Evolutionary conservation across 2,797 vertebrate species (phyloP), one percentile per base, ranked within the genome.

Genomic region (Poecilia picta): DNA sequence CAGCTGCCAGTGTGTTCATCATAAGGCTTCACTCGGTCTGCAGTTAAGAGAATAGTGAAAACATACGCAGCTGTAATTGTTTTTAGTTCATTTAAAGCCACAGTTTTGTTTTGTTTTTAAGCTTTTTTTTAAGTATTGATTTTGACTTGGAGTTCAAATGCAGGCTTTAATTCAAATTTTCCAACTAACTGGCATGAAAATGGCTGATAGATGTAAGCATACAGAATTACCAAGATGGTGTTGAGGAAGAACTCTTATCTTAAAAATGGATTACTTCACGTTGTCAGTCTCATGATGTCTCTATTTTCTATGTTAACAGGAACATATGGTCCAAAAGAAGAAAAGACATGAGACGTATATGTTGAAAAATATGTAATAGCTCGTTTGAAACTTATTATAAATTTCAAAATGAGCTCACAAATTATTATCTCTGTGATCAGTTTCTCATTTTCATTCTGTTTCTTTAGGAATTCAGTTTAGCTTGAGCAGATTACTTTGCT

Each of bases 401-500:
- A 33, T 64, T 18, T 39, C 45, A 62, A 87, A 78, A 86, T 74
- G 49, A 51, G 62, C 72, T 84, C 11, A 59, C 62, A 81, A 81
- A 70, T 80, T 80, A 75, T 51, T 79, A 77, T 85, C 87, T 88
- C 80, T 55, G 85, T 55, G 85, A 81, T 91, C 33, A n/a, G 43
- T 51, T 46, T 72, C 80, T 57, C 73, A 74, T 74, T 23, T 79
- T 77, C 6, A 45, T 20, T 74, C 74, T 73, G 74, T 81, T 90
- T 76, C 36, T 4, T 77, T 78, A 59, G 86, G 82, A 92, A 87
- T 85, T 87, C 79, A 59, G 16, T 85, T 91, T 88, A 88, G 93
- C 92, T 87, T 25, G 49, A 39, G 64, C 84, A 91, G 91, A 92
- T 94, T 92, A 90, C 89, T 93, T 88, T 64, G 64, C 90, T 82